Evolutionary conservation across 2,113 vertebrate species (phyloP).

Genomic region (Boleophthalmus pectinirostris): DNA sequence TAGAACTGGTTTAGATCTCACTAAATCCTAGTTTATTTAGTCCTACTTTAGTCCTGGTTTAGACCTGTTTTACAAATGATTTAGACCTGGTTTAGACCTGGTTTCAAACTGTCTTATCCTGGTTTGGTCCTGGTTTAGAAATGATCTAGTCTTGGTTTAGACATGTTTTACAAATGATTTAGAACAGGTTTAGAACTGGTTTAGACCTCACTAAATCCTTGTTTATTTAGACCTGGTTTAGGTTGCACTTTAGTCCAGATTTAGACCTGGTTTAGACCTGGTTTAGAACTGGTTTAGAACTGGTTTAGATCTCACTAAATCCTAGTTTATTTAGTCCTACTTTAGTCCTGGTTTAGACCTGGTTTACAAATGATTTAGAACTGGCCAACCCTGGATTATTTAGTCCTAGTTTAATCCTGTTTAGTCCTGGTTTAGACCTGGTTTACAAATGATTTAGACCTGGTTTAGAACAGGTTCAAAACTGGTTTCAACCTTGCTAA

Average conservation of each 20-base stretch:
- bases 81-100: not conserved
- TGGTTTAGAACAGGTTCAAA: too few species aligned
- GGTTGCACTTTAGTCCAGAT: not conserved
- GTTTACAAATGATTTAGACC: too few species aligned
- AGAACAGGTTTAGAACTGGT: too few species aligned
- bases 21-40: not conserved
- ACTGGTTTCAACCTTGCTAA: too few species aligned
- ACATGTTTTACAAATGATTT: too few species aligned
- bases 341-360: not conserved
- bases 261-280: not conserved
- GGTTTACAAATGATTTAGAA: not conserved
- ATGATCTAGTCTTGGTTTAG: too few species aligned
- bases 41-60: not conserved
- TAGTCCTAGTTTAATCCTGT: not conserved
- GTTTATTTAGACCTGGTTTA: not conserved
- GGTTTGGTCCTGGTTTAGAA: too few species aligned
- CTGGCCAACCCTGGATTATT: too few species aligned
- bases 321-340: not conserved
- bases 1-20: not conserved
- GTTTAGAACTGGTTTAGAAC: not conserved
- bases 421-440: not conserved
- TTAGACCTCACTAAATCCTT: not conserved
- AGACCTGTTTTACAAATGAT: not conserved
- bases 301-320: not conserved
- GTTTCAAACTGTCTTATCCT: too few species aligned